Evolutionary conservation across 30 jellyfish, hydroid and myxozoan species (phyloP), one percentile per base, ranked within the genome.

Genomic region (Catostylus mosaicus): DNA sequence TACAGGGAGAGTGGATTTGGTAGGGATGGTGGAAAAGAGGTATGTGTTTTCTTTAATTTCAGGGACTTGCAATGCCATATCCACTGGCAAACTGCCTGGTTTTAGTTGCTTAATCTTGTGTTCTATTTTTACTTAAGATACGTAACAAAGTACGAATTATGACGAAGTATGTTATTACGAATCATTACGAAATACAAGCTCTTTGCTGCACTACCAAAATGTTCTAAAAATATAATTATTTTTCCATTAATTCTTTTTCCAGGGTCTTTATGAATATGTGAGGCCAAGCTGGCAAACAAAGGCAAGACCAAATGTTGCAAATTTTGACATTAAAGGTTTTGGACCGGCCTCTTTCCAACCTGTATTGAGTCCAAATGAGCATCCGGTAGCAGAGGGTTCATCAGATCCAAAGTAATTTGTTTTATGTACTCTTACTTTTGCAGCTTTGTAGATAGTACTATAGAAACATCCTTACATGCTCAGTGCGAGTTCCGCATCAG

Each of bases 11-110:
- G 98, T 82, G 98, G 98, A 18, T 92, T 24, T 81, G 98, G 98
- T 6, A 80, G 98, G 11, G 98, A 92, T 56, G 98, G 98, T 33
- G 98, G 98, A 18, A 92, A 92, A 73, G 98, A 92, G 98, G 98
- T 92, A 16, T 22, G 77, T 18, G 40, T 32, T 40, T 22, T 85
- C 20, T 3, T 29, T 83, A 67, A 67, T 9, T 14, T 59, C 30
- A 10, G 73, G n/a, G n/a, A n/a, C n/a, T n/a, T n/a, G n/a, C n/a
- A n/a, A n/a, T n/a, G n/a, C n/a, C n/a, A 10, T 47, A 47, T 47
- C 61, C 61, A 10, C 20, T 47, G 18, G 20, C 18, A 20, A 61
- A 16, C 14, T 61, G 16, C 35, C 16, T 61, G 24, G 24, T 27
- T 61, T 14, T 61, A n/a, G 35, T n/a, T n/a, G n/a, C n/a, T n/a